Base-by-base conservation (phyloP, 1,140 invertebrate species). In the Heliconius melpomene region DNA sequence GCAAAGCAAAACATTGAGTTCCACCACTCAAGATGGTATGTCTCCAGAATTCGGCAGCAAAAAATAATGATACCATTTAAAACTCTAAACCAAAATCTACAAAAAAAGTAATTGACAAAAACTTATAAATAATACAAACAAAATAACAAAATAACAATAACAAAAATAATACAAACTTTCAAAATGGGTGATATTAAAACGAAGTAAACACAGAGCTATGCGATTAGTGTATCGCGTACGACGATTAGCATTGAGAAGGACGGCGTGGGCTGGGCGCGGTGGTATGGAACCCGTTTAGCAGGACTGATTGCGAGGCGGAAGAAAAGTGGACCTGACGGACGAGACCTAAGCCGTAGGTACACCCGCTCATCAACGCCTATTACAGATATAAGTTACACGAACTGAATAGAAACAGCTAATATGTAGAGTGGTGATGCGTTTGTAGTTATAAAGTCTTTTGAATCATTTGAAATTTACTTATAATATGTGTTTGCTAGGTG, bases 231-330 rank as follows among this genome's bases (percentile, higher is more conserved):
- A 77, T 77, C 75, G 60, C 66, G 70, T 77, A 66, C 38, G 70
- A 71, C 75, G 60, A 77, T 86, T 87, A 88, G 85, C 88, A 90
- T 90, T 89, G 88, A 90, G 88, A 90, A 90, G 88, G 88, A 85
- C 87, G 84, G 75, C 79, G 79, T 77, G 75, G 79, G 79, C 75
- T 70, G 79, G 79, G 85, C 72, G 79, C 75, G 79, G 60, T 66
- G 60, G 80, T 71, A 38, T 57, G 74, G 72, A 79, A 82, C 81
- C 23, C 60, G 81, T 82, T 73, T 79, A 72, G 77, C 81, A 46
- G 75, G 80, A 71, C 77, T 57, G 81, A 82, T 80, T 72, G 79
- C 72, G 52, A 75, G 74, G 78, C 78, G 81, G 81, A 80, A 82
- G 81, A 82, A 82, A 83, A 80, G 73, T 80, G 70, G 82, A 23